Evolutionary conservation across 2,888 invertebrate genomes (phyloP).

Genomic region (Agrenia bidenticulata): DNA sequence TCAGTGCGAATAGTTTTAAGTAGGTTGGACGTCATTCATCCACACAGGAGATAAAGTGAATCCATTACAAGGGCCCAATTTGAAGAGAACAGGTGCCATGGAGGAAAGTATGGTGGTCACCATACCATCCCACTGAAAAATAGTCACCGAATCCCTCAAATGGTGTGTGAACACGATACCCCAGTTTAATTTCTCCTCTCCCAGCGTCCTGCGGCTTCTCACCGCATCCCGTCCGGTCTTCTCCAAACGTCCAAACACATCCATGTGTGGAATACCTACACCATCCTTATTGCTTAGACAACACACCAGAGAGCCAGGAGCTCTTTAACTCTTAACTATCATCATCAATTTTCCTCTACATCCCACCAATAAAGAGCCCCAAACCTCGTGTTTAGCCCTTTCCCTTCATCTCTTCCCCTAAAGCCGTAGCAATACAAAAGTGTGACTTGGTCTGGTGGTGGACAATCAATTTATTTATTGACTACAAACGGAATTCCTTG

Average conservation of each 20-base stretch:
- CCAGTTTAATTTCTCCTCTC: constrained; percentile 31
- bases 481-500: background rate
- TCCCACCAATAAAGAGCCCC: constrained; percentile 3
- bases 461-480: constrained; percentile 1
- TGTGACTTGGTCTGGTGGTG: background rate
- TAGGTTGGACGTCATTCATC: constrained; percentile 1
- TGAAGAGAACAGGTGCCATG: constrained; percentile 39
- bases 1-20: constrained; percentile 2
- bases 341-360: constrained; percentile 12
- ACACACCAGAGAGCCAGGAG: background rate
- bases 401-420: background rate
- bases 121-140: constrained; percentile 33
- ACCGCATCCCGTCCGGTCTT: no score
- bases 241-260: no score
- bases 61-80: constrained; percentile 27
- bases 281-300: no score
- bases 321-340: constrained; percentile 15
- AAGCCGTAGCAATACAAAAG: background rate
- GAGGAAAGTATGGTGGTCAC: constrained; percentile 12
- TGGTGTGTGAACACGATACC: constrained; percentile 53
- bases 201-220: constrained; percentile 5
- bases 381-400: background rate
- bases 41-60: constrained; percentile 36
- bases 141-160: constrained; percentile 46
- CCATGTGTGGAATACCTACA: no score